Evolutionary conservation across 1,140 invertebrate genomes (phyloP).

Genomic region (Gerris buenoi): DNA sequence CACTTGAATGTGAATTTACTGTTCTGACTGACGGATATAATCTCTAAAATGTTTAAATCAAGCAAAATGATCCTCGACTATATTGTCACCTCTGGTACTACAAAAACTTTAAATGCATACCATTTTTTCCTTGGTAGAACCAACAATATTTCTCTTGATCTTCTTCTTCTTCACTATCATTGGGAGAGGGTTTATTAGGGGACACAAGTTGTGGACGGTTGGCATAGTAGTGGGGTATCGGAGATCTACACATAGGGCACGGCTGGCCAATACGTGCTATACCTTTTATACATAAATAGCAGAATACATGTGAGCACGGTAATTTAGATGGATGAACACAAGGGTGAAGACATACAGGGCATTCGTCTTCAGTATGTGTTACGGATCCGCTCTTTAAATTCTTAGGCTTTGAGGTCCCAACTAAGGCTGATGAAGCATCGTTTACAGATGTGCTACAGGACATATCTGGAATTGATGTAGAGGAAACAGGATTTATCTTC

Average conservation of each 20-base stretch:
- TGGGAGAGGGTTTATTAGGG: not conserved
- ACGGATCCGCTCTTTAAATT: too few species aligned
- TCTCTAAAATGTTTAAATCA: too few species aligned
- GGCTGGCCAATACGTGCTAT: not conserved
- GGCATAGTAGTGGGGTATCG: not conserved
- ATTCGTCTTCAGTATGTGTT: not conserved
- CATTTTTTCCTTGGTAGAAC: not conserved
- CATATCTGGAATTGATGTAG: too few species aligned
- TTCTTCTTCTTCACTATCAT: not conserved
- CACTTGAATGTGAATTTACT: too few species aligned
- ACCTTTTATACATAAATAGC: not conserved
- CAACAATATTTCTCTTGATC: not conserved
- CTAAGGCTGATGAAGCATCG: too few species aligned
- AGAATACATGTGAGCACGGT: not conserved
- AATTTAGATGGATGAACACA: not conserved
- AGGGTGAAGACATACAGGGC: not conserved
- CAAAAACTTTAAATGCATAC: not conserved
- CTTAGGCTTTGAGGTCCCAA: too few species aligned
- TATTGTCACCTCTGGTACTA: too few species aligned
- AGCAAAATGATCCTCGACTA: too few species aligned
- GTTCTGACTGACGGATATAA: too few species aligned
- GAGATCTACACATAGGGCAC: not conserved
- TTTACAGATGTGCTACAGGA: too few species aligned
- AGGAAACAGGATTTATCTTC: too few species aligned
- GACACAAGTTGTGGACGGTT: not conserved